Evolutionary conservation across 2,888 invertebrate genomes (phyloP).

Genomic region (Smittia aterrima): DNA sequence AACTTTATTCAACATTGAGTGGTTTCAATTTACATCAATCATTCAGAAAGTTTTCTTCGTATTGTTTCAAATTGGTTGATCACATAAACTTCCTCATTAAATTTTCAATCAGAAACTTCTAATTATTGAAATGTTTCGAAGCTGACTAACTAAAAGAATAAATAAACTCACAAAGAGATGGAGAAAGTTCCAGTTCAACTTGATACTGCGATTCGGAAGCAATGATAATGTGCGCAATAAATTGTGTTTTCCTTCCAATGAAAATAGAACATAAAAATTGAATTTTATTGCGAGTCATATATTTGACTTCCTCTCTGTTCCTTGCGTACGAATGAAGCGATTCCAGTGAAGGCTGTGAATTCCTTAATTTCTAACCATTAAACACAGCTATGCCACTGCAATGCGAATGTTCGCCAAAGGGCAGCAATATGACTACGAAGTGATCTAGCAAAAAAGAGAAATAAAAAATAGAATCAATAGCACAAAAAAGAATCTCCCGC

Average conservation of each 20-base stretch:
- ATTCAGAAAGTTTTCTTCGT: too few species aligned
- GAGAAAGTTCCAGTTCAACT: neutral
- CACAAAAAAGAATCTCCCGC: neutral
- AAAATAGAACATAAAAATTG: conserved; percentile 8
- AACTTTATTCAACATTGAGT: too few species aligned
- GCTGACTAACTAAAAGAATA: too few species aligned
- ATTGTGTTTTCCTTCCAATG: conserved; percentile 1
- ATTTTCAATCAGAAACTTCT: too few species aligned
- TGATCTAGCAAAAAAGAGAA: conserved; percentile 3
- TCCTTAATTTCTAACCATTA: neutral
- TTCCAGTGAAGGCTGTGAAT: neutral
- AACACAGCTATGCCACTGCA: neutral
- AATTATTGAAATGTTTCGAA: too few species aligned
- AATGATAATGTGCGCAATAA: neutral
- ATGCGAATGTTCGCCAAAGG: neutral
- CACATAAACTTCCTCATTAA: too few species aligned
- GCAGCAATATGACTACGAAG: neutral
- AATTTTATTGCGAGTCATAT: conserved; percentile 11
- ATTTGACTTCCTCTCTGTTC: neutral
- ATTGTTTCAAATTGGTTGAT: too few species aligned
- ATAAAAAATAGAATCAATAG: neutral
- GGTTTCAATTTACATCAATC: too few species aligned
- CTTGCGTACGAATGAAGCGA: neutral
- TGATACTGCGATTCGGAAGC: neutral
- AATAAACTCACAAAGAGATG: neutral